Evolutionary conservation across 2,113 vertebrate genomes (phyloP).

Genomic region (Centrocercus urophasianus): DNA sequence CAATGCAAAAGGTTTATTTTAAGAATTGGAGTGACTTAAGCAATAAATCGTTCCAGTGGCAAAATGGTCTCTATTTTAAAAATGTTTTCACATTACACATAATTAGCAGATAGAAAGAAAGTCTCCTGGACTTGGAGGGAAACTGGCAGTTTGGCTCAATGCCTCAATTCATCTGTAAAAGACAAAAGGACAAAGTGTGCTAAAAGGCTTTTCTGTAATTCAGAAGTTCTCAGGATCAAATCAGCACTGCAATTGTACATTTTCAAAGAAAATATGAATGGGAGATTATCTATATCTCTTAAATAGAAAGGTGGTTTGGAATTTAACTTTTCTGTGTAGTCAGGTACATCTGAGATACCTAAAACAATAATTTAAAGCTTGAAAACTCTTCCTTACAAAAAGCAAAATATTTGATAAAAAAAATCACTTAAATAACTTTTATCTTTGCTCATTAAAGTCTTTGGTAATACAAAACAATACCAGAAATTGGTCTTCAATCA

Average conservation of each 20-base stretch:
- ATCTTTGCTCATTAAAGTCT: not conserved
- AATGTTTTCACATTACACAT: not conserved
- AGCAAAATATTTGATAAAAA: not conserved
- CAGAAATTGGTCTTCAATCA: not conserved
- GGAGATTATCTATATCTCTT: not conserved
- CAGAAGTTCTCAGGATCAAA: not conserved
- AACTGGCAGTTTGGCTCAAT: not conserved
- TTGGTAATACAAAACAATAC: not conserved
- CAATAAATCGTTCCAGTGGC: not conserved
- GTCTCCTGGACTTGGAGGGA: not conserved
- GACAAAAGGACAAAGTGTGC: not conserved
- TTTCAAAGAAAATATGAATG: not conserved
- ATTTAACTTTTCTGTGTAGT: not conserved
- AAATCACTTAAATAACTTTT: not conserved
- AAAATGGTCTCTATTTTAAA: not conserved
- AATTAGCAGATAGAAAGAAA: not conserved
- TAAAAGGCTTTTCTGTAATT: not conserved
- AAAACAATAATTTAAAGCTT: not conserved
- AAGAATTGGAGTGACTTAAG: not conserved
- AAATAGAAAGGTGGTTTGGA: not conserved
- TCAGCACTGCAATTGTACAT: not conserved
- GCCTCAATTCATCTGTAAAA: not conserved
- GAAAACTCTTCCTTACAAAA: not conserved
- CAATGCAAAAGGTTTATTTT: not conserved
- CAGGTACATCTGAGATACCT: not conserved